Evolutionary conservation across 37 sponge, comb jelly and placozoan species (phyloP), one percentile per base, ranked within the genome.

Genomic region (Chondrilla cf. caribensis): DNA sequence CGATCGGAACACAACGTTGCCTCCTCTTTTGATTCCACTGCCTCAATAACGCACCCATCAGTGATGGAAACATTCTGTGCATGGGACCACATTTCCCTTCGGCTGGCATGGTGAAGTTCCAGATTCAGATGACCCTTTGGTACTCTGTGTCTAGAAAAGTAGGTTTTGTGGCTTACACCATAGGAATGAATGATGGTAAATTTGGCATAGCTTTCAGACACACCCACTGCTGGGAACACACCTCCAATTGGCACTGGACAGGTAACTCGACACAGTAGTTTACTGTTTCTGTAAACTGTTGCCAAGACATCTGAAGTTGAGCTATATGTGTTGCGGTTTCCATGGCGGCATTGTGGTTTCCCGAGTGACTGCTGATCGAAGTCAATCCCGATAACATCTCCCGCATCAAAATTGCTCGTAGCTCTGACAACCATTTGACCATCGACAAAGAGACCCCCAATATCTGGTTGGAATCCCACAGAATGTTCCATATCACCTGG

Each of bases 321-420:
- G 55, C 33, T 41, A 5, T 78, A 78, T 31, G 24, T 25, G 32
- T 47, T 78, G 21, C 9, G 35, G 54, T 44, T 2, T 32, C 54
- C 79, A 54, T 78, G 15, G 35, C 29, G 35, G 33, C 25, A 54
- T 11, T 21, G 15, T 42, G 83, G 58, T 9, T 47, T 37, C 78
- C 58, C 57, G 83, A 67, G 87, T n/a, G 64, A 81, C 57, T 91
- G 84, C 81, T 76, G 79, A 7, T 60, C 24, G 18, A 86, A 33
- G 0, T 54, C 39, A 17, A 60, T 78, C 47, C 93, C 93, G 44
- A 93, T 89, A 36, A 88, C 70, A 70, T 93, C 93, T 18, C 93
- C 93, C 0, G 19, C 79, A 0, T 41, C 38, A 26, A 55, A 60
- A 82, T 0, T 65, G 28, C 2, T 18, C 21, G 3, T 60, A 25